These are phyloP conservation scores for Linepithema humile DNA, from an alignment of 1,140 invertebrate species.

Conservation along the genomic window DNA sequence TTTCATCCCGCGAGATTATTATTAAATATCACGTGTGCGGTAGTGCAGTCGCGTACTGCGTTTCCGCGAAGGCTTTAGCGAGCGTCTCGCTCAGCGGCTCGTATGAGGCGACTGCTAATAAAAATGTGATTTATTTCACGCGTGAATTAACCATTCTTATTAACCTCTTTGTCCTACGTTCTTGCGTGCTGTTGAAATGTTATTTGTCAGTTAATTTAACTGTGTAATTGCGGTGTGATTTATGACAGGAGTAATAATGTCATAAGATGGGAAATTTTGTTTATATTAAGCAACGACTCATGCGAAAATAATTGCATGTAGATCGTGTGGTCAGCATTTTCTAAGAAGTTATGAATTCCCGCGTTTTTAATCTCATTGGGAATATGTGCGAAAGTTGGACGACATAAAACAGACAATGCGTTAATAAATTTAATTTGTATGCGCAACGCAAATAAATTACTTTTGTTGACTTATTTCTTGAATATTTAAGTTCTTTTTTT, in stretches of 20 bases:
- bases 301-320: background rate
- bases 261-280: slow-evolving; percentile 12
- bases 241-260: slow-evolving; percentile 7
- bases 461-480: background rate
- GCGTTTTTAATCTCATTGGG: background rate
- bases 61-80: background rate
- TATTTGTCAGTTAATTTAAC: slow-evolving; percentile 31
- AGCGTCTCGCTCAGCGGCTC: background rate
- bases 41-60: background rate
- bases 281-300: background rate
- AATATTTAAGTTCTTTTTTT: background rate
- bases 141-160: background rate
- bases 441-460: background rate
- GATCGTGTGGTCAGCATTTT: no score
- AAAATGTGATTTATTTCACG: slow-evolving; percentile 35
- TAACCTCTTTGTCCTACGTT: background rate
- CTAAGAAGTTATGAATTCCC: no score
- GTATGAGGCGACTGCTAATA: background rate
- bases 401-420: background rate
- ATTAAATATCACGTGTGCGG: slow-evolving; percentile 1
- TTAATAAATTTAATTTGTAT: background rate
- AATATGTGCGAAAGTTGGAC: background rate
- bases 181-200: background rate
- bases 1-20: slow-evolving; percentile 27
- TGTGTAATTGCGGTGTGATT: background rate